Conservation (phyloP, 1,140 invertebrate genomes). For the Gryllus bimaculatus region DNA sequence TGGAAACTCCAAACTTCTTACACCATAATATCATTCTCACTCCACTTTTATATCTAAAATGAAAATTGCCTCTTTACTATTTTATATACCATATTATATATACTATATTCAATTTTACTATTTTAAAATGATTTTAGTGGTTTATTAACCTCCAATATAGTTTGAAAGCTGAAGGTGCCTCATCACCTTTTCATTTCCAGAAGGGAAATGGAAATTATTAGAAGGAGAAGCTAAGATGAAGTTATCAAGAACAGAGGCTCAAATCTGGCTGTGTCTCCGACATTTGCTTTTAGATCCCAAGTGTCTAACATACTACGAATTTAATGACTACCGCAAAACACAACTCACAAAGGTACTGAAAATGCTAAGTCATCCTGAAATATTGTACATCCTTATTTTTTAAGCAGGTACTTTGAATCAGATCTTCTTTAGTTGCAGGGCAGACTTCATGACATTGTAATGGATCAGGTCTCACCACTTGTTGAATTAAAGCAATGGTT, state of each 20-base stretch:
- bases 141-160: too few species aligned
- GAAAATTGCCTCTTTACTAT: too few species aligned
- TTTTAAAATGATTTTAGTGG: too few species aligned
- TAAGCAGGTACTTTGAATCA: not conserved
- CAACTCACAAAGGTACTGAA: constrained; percentile 46
- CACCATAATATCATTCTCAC: too few species aligned
- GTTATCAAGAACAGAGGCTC: constrained; percentile 54
- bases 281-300: constrained; percentile 52
- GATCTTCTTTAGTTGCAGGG: constrained; percentile 40
- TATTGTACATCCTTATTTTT: not conserved
- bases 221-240: constrained; percentile 40
- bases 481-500: constrained; percentile 62
- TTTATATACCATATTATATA: too few species aligned
- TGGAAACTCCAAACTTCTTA: too few species aligned
- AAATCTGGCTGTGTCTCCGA: constrained; percentile 61
- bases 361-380: not conserved
- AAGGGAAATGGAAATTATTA: constrained; percentile 52
- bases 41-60: too few species aligned
- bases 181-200: constrained; percentile 21
- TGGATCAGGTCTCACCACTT: constrained; percentile 67
- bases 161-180: too few species aligned
- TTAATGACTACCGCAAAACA: constrained; percentile 54
- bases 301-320: constrained; percentile 51
- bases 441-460: constrained; percentile 47
- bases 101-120: too few species aligned